Conservation (phyloP, 2,888 invertebrate genomes). For the Koerneria pararmatus region DNA sequence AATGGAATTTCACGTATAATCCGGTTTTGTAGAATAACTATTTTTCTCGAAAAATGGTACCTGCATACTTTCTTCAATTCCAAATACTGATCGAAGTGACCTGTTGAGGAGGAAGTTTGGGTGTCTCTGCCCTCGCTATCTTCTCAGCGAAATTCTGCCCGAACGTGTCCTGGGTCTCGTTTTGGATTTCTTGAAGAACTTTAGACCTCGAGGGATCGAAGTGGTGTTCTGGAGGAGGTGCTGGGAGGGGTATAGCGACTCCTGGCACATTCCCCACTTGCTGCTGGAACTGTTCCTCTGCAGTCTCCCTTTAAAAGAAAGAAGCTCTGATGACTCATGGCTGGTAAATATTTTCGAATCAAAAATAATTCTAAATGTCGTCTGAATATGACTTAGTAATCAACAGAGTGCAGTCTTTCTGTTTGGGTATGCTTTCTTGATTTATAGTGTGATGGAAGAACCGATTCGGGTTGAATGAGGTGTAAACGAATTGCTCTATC, state of each 20-base stretch:
- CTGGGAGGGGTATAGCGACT: constrained; percentile 27
- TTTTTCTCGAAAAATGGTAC: not conserved
- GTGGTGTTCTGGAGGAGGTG: constrained; percentile 41
- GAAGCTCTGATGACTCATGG: no score
- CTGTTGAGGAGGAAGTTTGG: constrained; percentile 31
- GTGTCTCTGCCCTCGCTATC: constrained; percentile 41
- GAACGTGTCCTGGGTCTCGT: constrained; percentile 32
- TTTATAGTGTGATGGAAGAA: no score
- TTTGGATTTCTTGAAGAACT: constrained; percentile 26
- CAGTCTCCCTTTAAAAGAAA: constrained; percentile 37
- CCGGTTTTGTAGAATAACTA: not conserved
- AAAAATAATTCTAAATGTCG: no score
- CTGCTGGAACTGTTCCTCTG: constrained; percentile 40
- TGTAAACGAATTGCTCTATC: no score
- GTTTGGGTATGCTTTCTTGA: no score
- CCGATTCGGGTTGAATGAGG: no score
- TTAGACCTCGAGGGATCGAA: constrained; percentile 40
- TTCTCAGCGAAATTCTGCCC: constrained; percentile 42
- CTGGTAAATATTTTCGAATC: no score
- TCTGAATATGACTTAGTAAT: no score
- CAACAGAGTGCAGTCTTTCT: no score
- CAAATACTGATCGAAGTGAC: not conserved
- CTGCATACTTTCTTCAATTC: not conserved
- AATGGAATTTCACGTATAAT: no score
- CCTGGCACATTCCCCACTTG: constrained; percentile 39